Evolutionary conservation across 2,888 invertebrate species (phyloP).

Genomic region (Orthonevra nobilis): DNA sequence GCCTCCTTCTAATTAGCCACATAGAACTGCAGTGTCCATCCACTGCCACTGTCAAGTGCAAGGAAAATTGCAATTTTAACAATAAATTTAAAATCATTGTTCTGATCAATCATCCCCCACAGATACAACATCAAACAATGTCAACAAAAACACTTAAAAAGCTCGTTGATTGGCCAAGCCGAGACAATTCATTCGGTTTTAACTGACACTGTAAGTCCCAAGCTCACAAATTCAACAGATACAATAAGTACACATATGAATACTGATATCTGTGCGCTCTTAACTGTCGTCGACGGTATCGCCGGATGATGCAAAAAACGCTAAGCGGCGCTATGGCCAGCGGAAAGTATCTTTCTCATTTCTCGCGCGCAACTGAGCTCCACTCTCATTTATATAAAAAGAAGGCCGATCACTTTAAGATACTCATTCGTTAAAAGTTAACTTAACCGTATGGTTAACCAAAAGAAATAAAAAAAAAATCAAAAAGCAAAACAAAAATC

Average conservation of each 20-base stretch:
- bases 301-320: slow-evolving; percentile 1
- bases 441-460: slow-evolving; percentile 73
- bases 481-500: slow-evolving; percentile 5
- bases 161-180: slow-evolving; percentile 48
- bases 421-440: slow-evolving; percentile 73
- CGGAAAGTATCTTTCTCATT: slow-evolving; percentile 57
- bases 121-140: neutral
- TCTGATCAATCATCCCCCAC: slow-evolving; percentile 46
- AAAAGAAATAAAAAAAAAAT: slow-evolving; percentile 4
- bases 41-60: slow-evolving; percentile 49
- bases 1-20: neutral
- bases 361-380: slow-evolving; percentile 32
- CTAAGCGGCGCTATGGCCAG: slow-evolving; percentile 10
- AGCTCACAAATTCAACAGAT: slow-evolving; percentile 14
- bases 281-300: slow-evolving; percentile 3
- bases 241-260: neutral
- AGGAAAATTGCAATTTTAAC: slow-evolving; percentile 38
- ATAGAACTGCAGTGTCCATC: neutral
- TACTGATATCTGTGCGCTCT: neutral
- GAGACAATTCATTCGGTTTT: slow-evolving; percentile 16
- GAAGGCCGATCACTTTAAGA: slow-evolving; percentile 50
- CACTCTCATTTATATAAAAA: slow-evolving; percentile 62
- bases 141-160: too few relatives aligned
- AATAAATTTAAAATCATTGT: slow-evolving; percentile 54
- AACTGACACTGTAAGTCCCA: slow-evolving; percentile 31